Conservation (phyloP, 1,140 invertebrate genomes). For the Aphaenogaster rudis region DNA sequence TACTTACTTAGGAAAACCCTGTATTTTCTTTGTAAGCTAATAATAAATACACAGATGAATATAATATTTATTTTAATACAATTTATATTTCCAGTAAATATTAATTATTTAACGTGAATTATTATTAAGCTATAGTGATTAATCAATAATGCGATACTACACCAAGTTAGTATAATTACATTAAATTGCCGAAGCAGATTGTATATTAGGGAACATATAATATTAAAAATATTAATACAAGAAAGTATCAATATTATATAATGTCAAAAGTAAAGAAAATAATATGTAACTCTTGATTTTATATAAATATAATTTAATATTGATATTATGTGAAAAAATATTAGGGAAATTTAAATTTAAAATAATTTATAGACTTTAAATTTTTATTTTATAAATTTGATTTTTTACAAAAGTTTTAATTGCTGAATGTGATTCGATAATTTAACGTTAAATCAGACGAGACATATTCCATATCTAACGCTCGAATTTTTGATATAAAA, state of each 20-base stretch:
- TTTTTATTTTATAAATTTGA: background rate
- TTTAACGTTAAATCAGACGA: constrained; percentile 17
- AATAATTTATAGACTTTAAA: background rate
- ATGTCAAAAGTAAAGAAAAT: background rate
- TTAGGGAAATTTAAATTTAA: background rate
- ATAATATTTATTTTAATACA: background rate
- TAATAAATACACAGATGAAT: background rate
- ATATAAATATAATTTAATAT: constrained; percentile 1
- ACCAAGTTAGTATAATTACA: background rate
- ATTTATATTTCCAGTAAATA: background rate
- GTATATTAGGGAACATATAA: background rate
- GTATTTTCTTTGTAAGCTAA: background rate
- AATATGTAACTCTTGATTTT: background rate
- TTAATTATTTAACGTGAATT: background rate
- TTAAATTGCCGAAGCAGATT: background rate
- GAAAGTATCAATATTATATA: background rate
- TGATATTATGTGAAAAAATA: background rate
- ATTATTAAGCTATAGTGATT: background rate
- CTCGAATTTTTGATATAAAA: constrained; percentile 28
- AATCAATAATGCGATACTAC: constrained; percentile 2
- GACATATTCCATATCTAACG: constrained; percentile 14
- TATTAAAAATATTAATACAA: background rate
- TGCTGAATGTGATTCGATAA: background rate
- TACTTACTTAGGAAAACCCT: too few relatives aligned
- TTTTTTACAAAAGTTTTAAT: background rate